Evolutionary conservation across 37 sponge, comb jelly and placozoan genomes (phyloP).

Genomic region (Aplysina aerophoba): DNA sequence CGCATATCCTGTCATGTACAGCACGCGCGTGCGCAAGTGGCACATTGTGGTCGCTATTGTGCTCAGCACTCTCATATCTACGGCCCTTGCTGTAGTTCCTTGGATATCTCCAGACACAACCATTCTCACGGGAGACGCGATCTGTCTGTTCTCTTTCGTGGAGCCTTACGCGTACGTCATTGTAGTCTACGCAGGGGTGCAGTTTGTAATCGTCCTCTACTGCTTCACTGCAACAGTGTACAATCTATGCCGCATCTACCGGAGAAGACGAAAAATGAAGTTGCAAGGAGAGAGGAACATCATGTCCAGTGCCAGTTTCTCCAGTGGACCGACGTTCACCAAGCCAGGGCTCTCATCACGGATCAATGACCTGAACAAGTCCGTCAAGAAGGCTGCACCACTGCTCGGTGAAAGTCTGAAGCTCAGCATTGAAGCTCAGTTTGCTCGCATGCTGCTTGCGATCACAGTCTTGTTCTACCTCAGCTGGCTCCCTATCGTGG

Average conservation of each 20-base stretch:
- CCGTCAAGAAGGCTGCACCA: slow-evolving; percentile 63
- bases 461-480: slow-evolving; percentile 70
- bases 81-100: slow-evolving; percentile 55
- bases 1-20: slow-evolving; percentile 68
- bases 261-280: slow-evolving; percentile 51
- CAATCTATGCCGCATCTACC: slow-evolving; percentile 40
- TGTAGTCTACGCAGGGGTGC: slow-evolving; percentile 49
- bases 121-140: slow-evolving; percentile 35
- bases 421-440: slow-evolving; percentile 81
- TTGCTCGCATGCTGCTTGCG: slow-evolving; percentile 74
- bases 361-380: slow-evolving; percentile 57
- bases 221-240: slow-evolving; percentile 50
- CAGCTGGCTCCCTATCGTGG: slow-evolving; percentile 77
- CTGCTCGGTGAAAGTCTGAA: slow-evolving; percentile 65
- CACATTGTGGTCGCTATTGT: slow-evolving; percentile 35
- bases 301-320: neutral
- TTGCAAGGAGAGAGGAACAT: slow-evolving; percentile 43
- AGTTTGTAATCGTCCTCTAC: slow-evolving; percentile 61
- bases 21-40: slow-evolving; percentile 39
- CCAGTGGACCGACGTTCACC: slow-evolving; percentile 35
- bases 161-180: slow-evolving; percentile 58
- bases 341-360: slow-evolving; percentile 54
- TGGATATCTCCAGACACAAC: slow-evolving; percentile 29
- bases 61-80: slow-evolving; percentile 30
- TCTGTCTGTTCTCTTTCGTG: slow-evolving; percentile 69